Conservation (phyloP, 2,113 vertebrate species). For the Barbus barbus region DNA sequence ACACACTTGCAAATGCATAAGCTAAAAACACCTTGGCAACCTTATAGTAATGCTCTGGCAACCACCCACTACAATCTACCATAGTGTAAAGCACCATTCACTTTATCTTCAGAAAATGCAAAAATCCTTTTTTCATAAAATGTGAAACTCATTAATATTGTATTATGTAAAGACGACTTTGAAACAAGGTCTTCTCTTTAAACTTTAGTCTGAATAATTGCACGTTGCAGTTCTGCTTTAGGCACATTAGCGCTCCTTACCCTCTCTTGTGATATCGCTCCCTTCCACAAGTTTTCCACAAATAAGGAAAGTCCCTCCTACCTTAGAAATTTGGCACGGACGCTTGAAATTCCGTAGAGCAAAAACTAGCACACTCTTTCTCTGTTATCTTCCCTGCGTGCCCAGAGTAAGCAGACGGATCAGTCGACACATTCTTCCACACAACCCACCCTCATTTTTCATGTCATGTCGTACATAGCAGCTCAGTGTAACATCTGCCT, state of each 20-base stretch:
- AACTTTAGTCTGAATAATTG: slow-evolving; percentile 24
- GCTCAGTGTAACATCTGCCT: neutral
- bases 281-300: slow-evolving; percentile 74
- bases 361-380: slow-evolving; percentile 51
- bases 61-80: neutral
- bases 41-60: neutral
- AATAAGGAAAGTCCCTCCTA: slow-evolving; percentile 72
- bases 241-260: slow-evolving; percentile 60
- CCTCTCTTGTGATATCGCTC: slow-evolving; percentile 65
- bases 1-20: neutral
- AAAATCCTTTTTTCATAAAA: neutral
- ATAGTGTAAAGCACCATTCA: neutral
- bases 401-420: neutral
- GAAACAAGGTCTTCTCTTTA: neutral
- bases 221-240: slow-evolving; percentile 54
- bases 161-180: neutral
- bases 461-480: neutral
- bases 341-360: slow-evolving; percentile 72
- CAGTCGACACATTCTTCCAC: neutral
- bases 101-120: neutral
- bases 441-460: neutral
- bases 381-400: slow-evolving; percentile 50
- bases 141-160: neutral
- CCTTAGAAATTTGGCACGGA: slow-evolving; percentile 70
- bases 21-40: neutral